Conservation (phyloP, 2,797 vertebrate genomes). For the Myiothlypis chrysogaster region DNA sequence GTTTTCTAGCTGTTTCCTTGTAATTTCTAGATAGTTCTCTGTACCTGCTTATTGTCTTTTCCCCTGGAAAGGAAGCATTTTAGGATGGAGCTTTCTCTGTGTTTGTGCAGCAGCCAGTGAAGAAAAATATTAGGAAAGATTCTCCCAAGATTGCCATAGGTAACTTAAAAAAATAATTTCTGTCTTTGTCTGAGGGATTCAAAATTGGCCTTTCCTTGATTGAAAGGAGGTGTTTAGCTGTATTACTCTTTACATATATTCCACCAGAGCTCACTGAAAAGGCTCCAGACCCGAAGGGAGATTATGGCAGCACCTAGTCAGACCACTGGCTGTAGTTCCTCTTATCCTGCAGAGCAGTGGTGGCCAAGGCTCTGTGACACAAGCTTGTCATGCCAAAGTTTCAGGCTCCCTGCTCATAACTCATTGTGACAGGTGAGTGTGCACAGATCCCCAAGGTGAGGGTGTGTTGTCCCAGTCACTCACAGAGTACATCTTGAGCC, state of each 20-base stretch:
- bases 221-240: background rate
- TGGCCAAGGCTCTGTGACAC: background rate
- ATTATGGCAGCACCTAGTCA: background rate
- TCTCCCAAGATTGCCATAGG: background rate
- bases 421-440: background rate
- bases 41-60: background rate
- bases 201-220: background rate
- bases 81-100: background rate
- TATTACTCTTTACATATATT: background rate
- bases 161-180: background rate
- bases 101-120: background rate
- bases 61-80: background rate
- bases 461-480: background rate
- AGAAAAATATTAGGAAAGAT: background rate
- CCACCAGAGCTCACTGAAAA: background rate
- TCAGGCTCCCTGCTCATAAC: fast-evolving
- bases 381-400: background rate
- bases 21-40: background rate
- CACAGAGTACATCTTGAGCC: background rate
- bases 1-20: background rate
- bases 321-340: background rate
- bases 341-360: fast-evolving
- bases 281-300: background rate
- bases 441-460: background rate
- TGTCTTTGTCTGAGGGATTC: background rate